Base-by-base conservation (phyloP, 2,113 vertebrate genomes). In the Ochotona princeps region DNA sequence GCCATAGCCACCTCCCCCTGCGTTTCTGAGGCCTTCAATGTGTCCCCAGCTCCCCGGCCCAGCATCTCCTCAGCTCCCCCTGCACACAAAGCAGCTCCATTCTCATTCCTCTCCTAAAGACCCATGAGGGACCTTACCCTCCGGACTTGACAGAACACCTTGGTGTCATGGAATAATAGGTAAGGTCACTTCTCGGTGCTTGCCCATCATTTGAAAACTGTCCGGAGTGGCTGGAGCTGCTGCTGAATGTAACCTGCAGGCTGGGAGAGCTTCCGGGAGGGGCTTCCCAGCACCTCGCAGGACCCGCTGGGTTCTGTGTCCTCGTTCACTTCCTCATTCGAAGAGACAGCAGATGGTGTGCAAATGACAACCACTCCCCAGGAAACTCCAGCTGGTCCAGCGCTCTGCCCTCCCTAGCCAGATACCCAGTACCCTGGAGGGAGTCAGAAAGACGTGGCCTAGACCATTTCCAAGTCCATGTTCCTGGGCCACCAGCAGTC, bases 271-370 rank as follows among this genome's bases (percentile, higher is more conserved):
- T 63, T n/a, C 2, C 1, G 10, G 35, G 11, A 28, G 73, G 32
- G 25, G 20, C 67, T 54, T 51, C 75, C 38, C 1, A 8, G 44
- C 2, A 5, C 21, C 13, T 30, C 26, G 4, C 0, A 1, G 72
- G 13, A 25, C 78, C 72, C 20, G 26, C 30, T 17, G 6, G 1
- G 26, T 20, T 51, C 44, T 25, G 60, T 1, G 8, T 93, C 94
- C 81, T 0, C 6, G 25, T 8, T 96, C 92, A 78, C 91, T 96
- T 97, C 96, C 96, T 92, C 92, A 72, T 87, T 97, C 25, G 92
- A 83, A 96, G 84, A 96, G 96, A 70, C 4, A 54, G 89, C 91
- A 96, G 75, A 89, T 84, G 32, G 61, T 57, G 20, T 25, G 78
- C 38, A 69, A 85, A 75, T 75, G 94, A 79, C 86, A 85, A 47